A percentile compares a stretch with the other conserved stretches of the same genome.
Conservation (phyloP, 2,113 vertebrate species). For the Vulpes vulpes region DNA sequence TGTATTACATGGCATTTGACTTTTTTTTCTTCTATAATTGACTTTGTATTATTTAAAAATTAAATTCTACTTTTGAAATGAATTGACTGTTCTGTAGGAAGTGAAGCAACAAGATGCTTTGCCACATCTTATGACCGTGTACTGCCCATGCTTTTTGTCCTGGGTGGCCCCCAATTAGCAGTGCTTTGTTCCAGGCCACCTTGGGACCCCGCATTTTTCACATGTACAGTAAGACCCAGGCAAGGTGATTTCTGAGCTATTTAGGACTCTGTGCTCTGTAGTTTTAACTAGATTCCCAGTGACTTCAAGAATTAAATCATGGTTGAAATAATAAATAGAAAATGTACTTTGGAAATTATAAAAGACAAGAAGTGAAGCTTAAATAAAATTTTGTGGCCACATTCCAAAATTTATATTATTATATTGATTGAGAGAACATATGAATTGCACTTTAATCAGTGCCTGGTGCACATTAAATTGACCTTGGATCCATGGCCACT, state of each 20-base stretch:
- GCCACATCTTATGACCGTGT: fast-evolving
- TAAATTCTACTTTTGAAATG: neutral
- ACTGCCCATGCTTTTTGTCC: fast-evolving
- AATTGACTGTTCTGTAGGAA: neutral
- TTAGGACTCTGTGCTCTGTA: neutral
- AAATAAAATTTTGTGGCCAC: neutral
- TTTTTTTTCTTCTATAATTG: neutral
- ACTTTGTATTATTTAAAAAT: neutral
- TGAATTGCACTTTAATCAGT: conserved; percentile 23
- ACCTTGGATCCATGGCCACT: neutral
- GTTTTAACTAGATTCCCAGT: conserved; percentile 5
- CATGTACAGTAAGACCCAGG: neutral
- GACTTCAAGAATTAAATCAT: neutral
- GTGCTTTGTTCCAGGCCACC: fast-evolving
- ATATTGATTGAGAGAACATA: neutral
- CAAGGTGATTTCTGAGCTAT: neutral
- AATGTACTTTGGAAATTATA: neutral
- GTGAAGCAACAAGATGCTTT: neutral
- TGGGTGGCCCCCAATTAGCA: fast-evolving
- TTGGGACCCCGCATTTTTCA: neutral
- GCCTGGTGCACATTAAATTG: neutral
- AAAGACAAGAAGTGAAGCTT: neutral
- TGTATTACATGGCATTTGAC: neutral
- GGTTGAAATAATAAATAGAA: conserved; percentile 36
- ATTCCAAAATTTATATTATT: conserved; percentile 16